Percentiles rank a stretch among this genome's conserved stretches.
Conservation (phyloP, 2,888 invertebrate genomes). For the Pocota personata region DNA sequence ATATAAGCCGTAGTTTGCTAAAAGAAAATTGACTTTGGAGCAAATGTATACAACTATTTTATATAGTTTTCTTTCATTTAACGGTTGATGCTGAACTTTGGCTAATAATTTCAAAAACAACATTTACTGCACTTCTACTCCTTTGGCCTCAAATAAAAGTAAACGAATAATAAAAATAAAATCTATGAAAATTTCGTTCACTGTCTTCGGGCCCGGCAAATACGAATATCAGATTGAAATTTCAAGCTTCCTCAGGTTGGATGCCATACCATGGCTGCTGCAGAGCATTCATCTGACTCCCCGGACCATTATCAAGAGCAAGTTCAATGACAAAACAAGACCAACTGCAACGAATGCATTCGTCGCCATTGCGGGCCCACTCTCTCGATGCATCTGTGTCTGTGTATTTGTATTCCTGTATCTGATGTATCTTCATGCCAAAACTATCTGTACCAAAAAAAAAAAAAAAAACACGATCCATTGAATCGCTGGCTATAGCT, state of each 20-base stretch:
- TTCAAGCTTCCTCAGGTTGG: conserved; percentile 35
- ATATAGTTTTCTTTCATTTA: too few species aligned
- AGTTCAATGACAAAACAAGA: conserved; percentile 74
- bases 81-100: too few species aligned
- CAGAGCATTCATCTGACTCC: conserved; percentile 38
- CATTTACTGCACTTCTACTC: not conserved
- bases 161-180: not conserved
- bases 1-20: too few species aligned
- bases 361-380: conserved; percentile 2
- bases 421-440: conserved; percentile 43
- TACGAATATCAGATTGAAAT: conserved; percentile 54
- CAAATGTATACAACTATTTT: too few species aligned
- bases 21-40: too few species aligned
- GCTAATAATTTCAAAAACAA: too few species aligned
- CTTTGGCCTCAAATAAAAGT: not conserved
- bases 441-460: conserved; percentile 59
- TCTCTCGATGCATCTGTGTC: conserved; percentile 11
- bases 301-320: conserved; percentile 68
- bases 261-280: conserved; percentile 37
- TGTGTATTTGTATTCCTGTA: conserved; percentile 6
- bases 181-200: conserved; percentile 33
- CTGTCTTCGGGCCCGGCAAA: conserved; percentile 16
- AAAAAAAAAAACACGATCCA: conserved; percentile 6
- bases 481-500: conserved; percentile 15
- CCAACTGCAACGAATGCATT: conserved; percentile 59